Evolutionary conservation across 2,113 vertebrate species (phyloP).

Genomic region (Forbesichthys agassizii): DNA sequence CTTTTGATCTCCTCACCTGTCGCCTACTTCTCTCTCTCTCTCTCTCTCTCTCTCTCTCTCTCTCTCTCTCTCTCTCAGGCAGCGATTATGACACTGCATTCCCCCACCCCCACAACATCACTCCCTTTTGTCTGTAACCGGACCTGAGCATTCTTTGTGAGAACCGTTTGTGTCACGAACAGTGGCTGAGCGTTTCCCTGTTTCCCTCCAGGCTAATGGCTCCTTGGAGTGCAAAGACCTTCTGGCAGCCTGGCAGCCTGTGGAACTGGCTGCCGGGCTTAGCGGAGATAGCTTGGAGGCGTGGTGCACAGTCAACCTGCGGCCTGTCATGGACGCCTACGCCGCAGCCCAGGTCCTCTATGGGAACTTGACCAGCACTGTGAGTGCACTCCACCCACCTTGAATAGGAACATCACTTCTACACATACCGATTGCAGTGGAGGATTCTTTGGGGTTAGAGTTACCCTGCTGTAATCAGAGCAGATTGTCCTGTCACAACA

Average conservation of each 20-base stretch:
- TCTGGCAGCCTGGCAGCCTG: slow-evolving; percentile 55
- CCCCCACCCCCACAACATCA: not conserved
- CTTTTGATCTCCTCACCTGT: slow-evolving; percentile 25
- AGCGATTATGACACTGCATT: not conserved
- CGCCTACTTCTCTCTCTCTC: slow-evolving; percentile 2
- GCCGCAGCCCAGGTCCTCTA: not conserved
- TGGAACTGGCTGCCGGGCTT: slow-evolving; percentile 45
- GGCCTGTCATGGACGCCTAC: slow-evolving; percentile 49
- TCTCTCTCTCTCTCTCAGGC: slow-evolving; percentile 3
- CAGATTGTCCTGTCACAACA: too few species aligned
- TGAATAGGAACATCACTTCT: not conserved
- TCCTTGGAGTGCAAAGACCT: slow-evolving; percentile 60
- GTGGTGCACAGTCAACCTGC: slow-evolving; percentile 69
- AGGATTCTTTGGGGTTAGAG: too few species aligned
- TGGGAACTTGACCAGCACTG: slow-evolving; percentile 46
- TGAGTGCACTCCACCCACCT: slow-evolving; percentile 47
- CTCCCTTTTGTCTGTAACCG: not conserved
- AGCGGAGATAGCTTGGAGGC: slow-evolving; percentile 28
- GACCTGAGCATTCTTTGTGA: too few species aligned
- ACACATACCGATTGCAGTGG: not conserved
- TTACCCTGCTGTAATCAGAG: not conserved
- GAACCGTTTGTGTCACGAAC: too few species aligned
- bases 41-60: not conserved
- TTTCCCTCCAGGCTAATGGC: slow-evolving; percentile 54
- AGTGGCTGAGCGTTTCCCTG: not conserved